Evolutionary conservation across 2,797 vertebrate genomes (phyloP).

Genomic region (Acipenser ruthenus): DNA sequence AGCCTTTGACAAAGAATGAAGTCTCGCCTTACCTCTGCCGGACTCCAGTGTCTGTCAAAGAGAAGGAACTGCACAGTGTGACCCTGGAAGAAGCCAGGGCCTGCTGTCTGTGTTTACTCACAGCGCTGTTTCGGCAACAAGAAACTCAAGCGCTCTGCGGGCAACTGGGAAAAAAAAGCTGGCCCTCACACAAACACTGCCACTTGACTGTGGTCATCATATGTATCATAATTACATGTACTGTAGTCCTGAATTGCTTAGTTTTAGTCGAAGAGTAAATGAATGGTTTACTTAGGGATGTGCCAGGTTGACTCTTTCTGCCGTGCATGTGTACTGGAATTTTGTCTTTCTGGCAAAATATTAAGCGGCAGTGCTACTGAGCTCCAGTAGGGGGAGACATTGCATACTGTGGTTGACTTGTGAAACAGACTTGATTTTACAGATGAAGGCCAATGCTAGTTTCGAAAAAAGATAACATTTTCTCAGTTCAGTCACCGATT

Average conservation of each 20-base stretch:
- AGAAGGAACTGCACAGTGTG: slow-evolving; percentile 67
- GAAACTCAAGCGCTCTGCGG: background rate
- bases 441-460: too few relatives aligned
- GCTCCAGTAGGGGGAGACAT: slow-evolving; percentile 64
- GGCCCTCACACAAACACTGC: slow-evolving; percentile 30
- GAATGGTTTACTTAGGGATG: slow-evolving; percentile 54
- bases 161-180: background rate
- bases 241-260: slow-evolving; percentile 31
- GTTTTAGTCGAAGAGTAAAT: slow-evolving; percentile 28
- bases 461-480: too few relatives aligned
- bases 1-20: slow-evolving; percentile 87
- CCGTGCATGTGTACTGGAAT: slow-evolving; percentile 60
- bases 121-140: too few relatives aligned
- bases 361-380: slow-evolving; percentile 50
- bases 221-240: slow-evolving; percentile 30
- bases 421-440: too few relatives aligned
- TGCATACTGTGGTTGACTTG: slow-evolving; percentile 32
- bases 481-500: too few relatives aligned
- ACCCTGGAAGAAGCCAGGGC: slow-evolving; percentile 19
- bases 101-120: too few relatives aligned
- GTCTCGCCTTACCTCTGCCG: slow-evolving; percentile 48
- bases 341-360: slow-evolving; percentile 35
- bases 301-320: slow-evolving; percentile 46
- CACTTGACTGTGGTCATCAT: slow-evolving; percentile 34
- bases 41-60: slow-evolving; percentile 56